Conservation (phyloP, 2,113 vertebrate species). For the Leptocoma aspasia region DNA sequence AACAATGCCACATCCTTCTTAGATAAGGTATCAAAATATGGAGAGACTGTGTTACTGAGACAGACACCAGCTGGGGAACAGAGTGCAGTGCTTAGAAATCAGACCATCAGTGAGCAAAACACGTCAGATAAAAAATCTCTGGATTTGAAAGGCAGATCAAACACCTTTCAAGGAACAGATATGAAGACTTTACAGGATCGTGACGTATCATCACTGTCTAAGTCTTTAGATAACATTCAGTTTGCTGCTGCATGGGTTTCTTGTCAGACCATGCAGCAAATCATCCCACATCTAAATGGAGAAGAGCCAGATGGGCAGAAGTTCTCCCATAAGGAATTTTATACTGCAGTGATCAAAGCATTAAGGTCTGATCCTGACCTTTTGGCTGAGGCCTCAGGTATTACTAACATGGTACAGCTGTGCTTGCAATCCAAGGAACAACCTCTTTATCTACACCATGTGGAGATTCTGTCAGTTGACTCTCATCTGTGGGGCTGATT, state of each 20-base stretch:
- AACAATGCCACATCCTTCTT: slow-evolving; percentile 27
- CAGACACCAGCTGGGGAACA: slow-evolving; percentile 23
- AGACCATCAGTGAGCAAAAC: neutral
- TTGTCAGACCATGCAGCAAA: slow-evolving; percentile 49
- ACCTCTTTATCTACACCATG: neutral
- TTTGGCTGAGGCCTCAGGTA: slow-evolving; percentile 76
- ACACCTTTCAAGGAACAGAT: neutral
- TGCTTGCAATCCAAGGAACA: neutral
- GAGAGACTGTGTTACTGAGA: slow-evolving; percentile 39
- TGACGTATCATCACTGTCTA: neutral
- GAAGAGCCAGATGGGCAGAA: slow-evolving; percentile 42
- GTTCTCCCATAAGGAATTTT: slow-evolving; percentile 80
- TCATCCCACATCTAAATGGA: neutral
- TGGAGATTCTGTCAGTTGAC: slow-evolving; percentile 21
- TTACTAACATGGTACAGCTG: slow-evolving; percentile 9
- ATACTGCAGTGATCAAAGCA: slow-evolving; percentile 77
- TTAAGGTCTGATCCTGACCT: slow-evolving; percentile 70
- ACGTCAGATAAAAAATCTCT: neutral
- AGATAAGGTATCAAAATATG: slow-evolving; percentile 21
- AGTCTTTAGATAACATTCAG: slow-evolving; percentile 20
- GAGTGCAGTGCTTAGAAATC: slow-evolving; percentile 9
- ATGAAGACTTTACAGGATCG: neutral
- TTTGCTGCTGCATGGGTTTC: slow-evolving; percentile 46
- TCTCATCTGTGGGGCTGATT: slow-evolving; percentile 4
- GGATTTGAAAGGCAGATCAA: slow-evolving; percentile 6